phyloP scores from a whole-genome alignment of 1,140 invertebrate species.

The Bombyx mandarina region DNA sequence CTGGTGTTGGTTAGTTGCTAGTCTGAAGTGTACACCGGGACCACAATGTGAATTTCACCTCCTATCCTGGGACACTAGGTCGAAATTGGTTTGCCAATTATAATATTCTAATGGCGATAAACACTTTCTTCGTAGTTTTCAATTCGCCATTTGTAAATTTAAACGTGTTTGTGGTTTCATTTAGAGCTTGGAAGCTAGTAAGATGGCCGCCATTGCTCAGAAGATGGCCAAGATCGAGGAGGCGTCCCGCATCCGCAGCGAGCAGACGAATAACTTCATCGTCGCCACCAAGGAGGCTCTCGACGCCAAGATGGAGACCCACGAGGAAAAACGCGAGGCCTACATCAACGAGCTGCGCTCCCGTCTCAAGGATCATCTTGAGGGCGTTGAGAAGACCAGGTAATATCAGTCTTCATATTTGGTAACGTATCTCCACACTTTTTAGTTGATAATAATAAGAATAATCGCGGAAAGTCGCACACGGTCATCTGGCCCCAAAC shows the following conservation, averaged over 20 bases:
- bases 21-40: too few relatives aligned
- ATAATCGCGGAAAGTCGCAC: too few relatives aligned
- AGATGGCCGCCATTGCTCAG: conserved; percentile 84
- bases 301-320: conserved; percentile 90
- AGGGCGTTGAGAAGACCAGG: conserved; percentile 87
- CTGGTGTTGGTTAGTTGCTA: too few relatives aligned
- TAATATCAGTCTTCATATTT: conserved; percentile 3
- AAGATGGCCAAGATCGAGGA: conserved; percentile 90
- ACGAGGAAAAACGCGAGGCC: conserved; percentile 89
- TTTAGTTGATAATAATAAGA: too few relatives aligned
- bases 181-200: conserved; percentile 86
- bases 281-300: conserved; percentile 87
- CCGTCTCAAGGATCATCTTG: conserved; percentile 88
- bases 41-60: too few relatives aligned
- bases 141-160: background rate
- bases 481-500: too few relatives aligned
- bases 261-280: conserved; percentile 88
- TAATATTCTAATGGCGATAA: background rate
- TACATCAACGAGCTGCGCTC: conserved; percentile 89
- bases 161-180: background rate
- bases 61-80: too few relatives aligned
- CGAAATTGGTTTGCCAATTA: too few relatives aligned
- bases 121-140: background rate
- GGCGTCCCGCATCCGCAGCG: conserved; percentile 89
- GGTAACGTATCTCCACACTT: too few relatives aligned